A percentile compares a stretch with the other conserved stretches of the same genome.
Evolutionary conservation across 2,888 invertebrate genomes (phyloP).

Genomic region (Marronus borbonicus): DNA sequence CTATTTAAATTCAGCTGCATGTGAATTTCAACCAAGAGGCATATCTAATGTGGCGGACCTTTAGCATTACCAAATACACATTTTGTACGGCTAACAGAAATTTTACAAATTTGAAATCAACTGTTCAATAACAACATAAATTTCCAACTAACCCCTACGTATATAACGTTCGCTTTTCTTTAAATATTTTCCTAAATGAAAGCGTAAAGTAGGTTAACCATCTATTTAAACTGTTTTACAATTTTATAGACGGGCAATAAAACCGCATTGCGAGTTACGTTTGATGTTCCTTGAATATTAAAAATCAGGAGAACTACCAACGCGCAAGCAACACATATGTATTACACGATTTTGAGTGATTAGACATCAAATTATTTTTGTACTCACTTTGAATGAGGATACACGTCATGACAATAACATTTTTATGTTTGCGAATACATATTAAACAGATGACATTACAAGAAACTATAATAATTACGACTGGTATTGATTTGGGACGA

Average conservation of each 20-base stretch:
- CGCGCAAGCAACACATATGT: neutral
- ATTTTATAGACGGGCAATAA: slow-evolving; percentile 34
- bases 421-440: too few species aligned
- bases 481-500: too few species aligned
- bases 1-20: too few species aligned
- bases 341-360: slow-evolving; percentile 1
- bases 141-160: neutral
- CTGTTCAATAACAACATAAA: neutral
- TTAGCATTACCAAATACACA: too few species aligned
- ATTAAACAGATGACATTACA: too few species aligned
- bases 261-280: slow-evolving; percentile 16
- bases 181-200: slow-evolving; percentile 31
- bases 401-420: too few species aligned
- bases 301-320: slow-evolving; percentile 14
- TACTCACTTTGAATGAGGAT: too few species aligned
- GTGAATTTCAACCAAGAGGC: too few species aligned
- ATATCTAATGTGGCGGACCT: too few species aligned
- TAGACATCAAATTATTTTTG: neutral
- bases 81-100: neutral
- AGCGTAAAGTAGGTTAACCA: slow-evolving; percentile 34
- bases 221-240: slow-evolving; percentile 27
- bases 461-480: too few species aligned
- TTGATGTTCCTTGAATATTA: slow-evolving; percentile 3
- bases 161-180: neutral
- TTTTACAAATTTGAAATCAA: neutral